These are phyloP conservation scores for Sinonovacula constricta DNA, from an alignment of 1,140 invertebrate species.

Conservation along the genomic window DNA sequence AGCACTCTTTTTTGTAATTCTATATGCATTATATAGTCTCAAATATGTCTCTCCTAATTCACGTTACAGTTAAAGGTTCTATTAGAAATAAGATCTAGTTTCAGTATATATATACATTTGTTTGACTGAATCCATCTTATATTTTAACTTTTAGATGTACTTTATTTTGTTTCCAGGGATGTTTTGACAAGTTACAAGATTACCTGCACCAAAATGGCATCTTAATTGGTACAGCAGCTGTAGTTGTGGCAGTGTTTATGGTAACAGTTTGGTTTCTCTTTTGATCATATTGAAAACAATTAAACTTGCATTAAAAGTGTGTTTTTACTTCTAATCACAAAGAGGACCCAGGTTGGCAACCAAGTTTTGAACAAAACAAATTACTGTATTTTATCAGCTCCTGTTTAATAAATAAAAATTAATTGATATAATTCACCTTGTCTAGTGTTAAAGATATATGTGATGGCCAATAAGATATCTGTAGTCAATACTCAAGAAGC, in stretches of 20 bases:
- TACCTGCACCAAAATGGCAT: conserved; percentile 66
- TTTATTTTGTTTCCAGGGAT: conserved; percentile 66
- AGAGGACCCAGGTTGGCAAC: too few relatives aligned
- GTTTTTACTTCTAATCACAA: too few relatives aligned
- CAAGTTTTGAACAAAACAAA: background rate
- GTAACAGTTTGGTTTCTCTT: conserved; percentile 43
- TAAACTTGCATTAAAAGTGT: too few relatives aligned
- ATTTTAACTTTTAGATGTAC: background rate
- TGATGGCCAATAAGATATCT: background rate
- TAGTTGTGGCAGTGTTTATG: conserved; percentile 68
- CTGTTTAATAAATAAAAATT: background rate
- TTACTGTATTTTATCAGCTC: background rate
- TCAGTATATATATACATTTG: background rate
- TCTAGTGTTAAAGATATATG: background rate
- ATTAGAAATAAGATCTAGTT: background rate
- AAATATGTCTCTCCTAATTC: too few relatives aligned
- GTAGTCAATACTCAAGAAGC: too few relatives aligned
- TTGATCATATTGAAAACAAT: too few relatives aligned
- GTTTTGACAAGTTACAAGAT: conserved; percentile 65
- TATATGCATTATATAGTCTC: too few relatives aligned
- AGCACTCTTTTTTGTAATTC: too few relatives aligned
- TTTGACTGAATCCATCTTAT: background rate
- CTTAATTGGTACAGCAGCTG: conserved; percentile 67
- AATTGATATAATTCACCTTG: background rate
- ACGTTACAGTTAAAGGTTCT: background rate